Conservation (phyloP, 2,888 invertebrate genomes). For the Drosophila algonquin region DNA sequence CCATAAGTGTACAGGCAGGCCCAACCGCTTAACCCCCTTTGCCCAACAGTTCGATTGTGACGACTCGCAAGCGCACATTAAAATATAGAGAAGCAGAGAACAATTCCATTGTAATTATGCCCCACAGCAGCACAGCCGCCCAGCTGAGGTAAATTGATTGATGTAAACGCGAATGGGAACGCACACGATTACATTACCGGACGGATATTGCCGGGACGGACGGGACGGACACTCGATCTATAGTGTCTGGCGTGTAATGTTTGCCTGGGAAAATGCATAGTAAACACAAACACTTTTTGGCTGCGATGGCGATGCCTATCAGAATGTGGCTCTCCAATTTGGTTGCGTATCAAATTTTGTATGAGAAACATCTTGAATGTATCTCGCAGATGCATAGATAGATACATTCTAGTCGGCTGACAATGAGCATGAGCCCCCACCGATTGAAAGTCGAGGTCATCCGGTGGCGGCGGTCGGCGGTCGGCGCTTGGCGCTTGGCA, state of each 20-base stretch:
- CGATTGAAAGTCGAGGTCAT: constrained; percentile 72
- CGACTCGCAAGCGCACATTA: constrained; percentile 26
- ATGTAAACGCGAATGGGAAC: constrained; percentile 24
- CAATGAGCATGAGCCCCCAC: constrained; percentile 29
- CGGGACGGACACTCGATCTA: background rate
- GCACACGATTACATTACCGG: constrained; percentile 7
- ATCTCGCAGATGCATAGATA: constrained; percentile 18
- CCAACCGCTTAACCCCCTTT: constrained; percentile 39
- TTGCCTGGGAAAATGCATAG: constrained; percentile 33
- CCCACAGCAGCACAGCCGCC: constrained; percentile 9
- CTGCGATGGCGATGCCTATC: constrained; percentile 44
- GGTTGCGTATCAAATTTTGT: constrained; percentile 35
- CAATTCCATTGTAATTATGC: constrained; percentile 63
- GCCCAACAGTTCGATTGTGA: background rate
- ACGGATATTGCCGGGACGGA: background rate
- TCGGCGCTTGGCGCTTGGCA: constrained; percentile 15
- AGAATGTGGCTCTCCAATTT: constrained; percentile 42
- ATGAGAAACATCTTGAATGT: constrained; percentile 52
- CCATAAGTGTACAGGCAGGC: constrained; percentile 44
- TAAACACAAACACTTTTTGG: constrained; percentile 42
- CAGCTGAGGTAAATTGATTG: constrained; percentile 38
- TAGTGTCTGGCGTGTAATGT: constrained; percentile 3
- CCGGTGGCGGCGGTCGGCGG: constrained; percentile 46
- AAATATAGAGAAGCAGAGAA: constrained; percentile 18
- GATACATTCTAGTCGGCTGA: constrained; percentile 27